Conservation (phyloP, 2,888 invertebrate genomes). For the Timema podura region DNA sequence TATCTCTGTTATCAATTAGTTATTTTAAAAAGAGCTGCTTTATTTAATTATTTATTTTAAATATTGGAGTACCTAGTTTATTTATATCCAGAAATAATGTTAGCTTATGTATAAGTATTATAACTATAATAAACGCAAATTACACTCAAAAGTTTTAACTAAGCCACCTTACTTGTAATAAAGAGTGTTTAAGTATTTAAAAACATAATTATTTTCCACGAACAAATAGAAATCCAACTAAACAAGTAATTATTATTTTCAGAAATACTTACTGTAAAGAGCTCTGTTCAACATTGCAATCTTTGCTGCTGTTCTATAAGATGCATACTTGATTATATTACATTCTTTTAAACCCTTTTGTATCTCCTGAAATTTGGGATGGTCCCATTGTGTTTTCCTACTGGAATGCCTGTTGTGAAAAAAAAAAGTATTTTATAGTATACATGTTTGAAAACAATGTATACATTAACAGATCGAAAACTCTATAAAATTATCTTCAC, state of each 20-base stretch:
- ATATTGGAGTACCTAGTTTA: neutral
- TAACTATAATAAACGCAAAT: no score
- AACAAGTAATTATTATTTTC: neutral
- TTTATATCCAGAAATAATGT: no score
- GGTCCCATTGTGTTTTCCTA: constrained; percentile 13
- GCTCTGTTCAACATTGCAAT: constrained; percentile 58
- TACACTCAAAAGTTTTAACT: no score
- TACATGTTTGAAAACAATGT: no score
- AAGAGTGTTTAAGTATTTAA: neutral
- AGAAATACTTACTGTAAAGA: constrained; percentile 58
- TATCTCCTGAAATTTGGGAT: constrained; percentile 13
- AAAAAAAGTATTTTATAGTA: no score
- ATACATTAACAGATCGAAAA: no score
- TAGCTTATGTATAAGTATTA: no score
- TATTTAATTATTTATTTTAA: neutral
- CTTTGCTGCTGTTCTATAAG: constrained; percentile 73
- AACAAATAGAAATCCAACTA: neutral
- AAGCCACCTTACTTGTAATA: no score
- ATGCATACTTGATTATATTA: constrained; percentile 68
- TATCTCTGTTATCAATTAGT: no score
- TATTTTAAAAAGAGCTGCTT: neutral
- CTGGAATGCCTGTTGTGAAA: neutral
- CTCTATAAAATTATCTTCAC: no score
- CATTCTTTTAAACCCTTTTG: constrained; percentile 54
- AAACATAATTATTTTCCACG: neutral